Conservation (phyloP, 2,797 vertebrate species). For the Pantherophis alleghaniensis region DNA sequence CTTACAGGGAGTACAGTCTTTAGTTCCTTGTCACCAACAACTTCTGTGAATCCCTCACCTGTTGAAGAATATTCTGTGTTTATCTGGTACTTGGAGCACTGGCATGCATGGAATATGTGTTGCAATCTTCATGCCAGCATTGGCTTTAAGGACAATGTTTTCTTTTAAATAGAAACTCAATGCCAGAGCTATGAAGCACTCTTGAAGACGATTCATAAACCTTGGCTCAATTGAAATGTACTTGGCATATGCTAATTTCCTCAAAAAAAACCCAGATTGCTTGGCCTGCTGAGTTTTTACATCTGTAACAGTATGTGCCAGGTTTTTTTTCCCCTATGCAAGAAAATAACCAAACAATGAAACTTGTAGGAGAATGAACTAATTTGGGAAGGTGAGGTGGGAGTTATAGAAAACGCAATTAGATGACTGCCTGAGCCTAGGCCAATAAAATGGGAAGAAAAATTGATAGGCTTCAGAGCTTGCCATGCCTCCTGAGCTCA, state of each 20-base stretch:
- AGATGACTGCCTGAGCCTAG: slow-evolving; percentile 4
- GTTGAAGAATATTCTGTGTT: accelerated
- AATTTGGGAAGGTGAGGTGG: not conserved
- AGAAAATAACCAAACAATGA: not conserved
- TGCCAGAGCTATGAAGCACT: not conserved
- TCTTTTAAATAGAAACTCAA: not conserved
- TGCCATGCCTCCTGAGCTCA: not conserved
- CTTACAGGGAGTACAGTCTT: not conserved
- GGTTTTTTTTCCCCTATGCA: not conserved
- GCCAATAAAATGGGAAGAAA: slow-evolving; percentile 16
- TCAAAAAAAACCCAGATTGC: slow-evolving; percentile 22
- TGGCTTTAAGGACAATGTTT: not conserved
- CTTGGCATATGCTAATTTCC: slow-evolving; percentile 26
- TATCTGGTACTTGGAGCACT: accelerated
- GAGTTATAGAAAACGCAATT: slow-evolving; percentile 30
- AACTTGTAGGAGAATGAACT: slow-evolving; percentile 32
- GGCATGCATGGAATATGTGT: not conserved
- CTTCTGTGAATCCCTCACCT: not conserved
- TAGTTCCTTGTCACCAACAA: not conserved
- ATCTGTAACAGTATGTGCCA: not conserved
- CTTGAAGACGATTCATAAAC: not conserved
- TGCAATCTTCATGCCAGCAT: not conserved
- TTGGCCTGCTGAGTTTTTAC: slow-evolving; percentile 25
- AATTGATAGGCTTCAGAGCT: slow-evolving; percentile 7
- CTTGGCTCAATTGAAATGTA: not conserved